Evolutionary conservation across 1,140 invertebrate species (phyloP).

Genomic region (Apis florea): DNA sequence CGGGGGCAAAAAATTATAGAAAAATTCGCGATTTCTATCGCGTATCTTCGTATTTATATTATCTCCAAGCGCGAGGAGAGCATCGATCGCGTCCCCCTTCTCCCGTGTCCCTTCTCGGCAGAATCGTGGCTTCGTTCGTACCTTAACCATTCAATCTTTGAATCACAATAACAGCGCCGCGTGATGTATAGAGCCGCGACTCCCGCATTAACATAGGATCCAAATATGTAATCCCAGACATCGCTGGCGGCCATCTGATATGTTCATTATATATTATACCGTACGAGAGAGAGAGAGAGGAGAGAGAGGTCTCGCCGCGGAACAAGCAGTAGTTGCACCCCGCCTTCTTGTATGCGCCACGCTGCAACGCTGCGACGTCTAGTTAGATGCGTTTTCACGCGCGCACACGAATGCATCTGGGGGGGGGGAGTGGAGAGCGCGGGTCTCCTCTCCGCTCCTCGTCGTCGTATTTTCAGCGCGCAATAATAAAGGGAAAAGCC

Average conservation of each 20-base stretch:
- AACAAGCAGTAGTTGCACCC: constrained; percentile 58
- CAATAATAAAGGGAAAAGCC: constrained; percentile 47
- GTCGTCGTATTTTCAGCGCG: constrained; percentile 45
- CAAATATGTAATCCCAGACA: constrained; percentile 68
- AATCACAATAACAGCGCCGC: constrained; percentile 63
- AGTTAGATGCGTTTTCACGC: constrained; percentile 63
- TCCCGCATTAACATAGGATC: constrained; percentile 65
- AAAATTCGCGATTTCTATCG: too few relatives aligned
- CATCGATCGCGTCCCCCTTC: constrained; percentile 55
- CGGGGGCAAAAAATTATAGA: too few relatives aligned
- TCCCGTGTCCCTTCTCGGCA: neutral
- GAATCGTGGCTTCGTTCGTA: constrained; percentile 55
- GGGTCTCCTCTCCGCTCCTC: constrained; percentile 9
- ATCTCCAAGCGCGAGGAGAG: constrained; percentile 54
- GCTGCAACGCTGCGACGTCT: constrained; percentile 55
- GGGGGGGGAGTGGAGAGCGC: too few relatives aligned
- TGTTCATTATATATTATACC: constrained; percentile 67
- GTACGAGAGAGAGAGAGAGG: constrained; percentile 32
- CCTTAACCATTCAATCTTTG: constrained; percentile 65
- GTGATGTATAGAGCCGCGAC: constrained; percentile 63
- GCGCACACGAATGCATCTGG: constrained; percentile 49
- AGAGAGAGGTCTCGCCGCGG: constrained; percentile 34
- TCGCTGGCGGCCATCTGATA: constrained; percentile 67
- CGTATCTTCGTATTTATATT: too few relatives aligned
- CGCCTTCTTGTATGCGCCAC: constrained; percentile 42